A percentile compares a stretch with the other conserved stretches of the same genome.
Evolutionary conservation across 2,888 invertebrate species (phyloP).

Genomic region (Drosophila subsilvestris): DNA sequence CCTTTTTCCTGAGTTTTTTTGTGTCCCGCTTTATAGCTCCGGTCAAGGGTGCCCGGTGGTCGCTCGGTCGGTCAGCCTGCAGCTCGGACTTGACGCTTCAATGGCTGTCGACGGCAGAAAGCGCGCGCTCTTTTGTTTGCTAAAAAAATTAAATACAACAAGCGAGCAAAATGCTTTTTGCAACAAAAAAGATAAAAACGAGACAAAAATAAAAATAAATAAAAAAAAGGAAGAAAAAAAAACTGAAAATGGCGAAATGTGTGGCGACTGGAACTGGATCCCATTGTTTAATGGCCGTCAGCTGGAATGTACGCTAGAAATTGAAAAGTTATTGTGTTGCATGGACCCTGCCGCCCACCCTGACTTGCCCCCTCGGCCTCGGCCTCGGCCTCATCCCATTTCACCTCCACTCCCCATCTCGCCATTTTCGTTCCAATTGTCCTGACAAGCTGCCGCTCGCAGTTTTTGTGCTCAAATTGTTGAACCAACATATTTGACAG

Average conservation of each 20-base stretch:
- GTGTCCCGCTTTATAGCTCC: slow-evolving; percentile 68
- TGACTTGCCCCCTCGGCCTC: not conserved
- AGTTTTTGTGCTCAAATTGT: slow-evolving; percentile 66
- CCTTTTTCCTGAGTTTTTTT: slow-evolving; percentile 18
- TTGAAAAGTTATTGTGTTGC: slow-evolving; percentile 78
- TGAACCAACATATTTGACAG: slow-evolving; percentile 76
- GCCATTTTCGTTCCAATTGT: slow-evolving; percentile 48
- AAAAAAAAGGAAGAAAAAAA: slow-evolving; percentile 40
- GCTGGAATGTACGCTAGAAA: slow-evolving; percentile 79
- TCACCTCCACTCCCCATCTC: not conserved
- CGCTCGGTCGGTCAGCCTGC: slow-evolving; percentile 63
- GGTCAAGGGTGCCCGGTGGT: slow-evolving; percentile 73
- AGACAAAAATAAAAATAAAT: slow-evolving; percentile 11
- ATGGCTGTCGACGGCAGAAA: slow-evolving; percentile 74
- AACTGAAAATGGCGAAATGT: slow-evolving; percentile 69
- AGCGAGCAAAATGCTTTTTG: slow-evolving; percentile 70
- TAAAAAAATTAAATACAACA: slow-evolving; percentile 39
- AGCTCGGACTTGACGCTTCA: slow-evolving; percentile 71
- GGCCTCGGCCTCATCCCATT: not conserved
- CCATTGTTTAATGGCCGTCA: slow-evolving; percentile 79
- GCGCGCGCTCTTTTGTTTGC: slow-evolving; percentile 73
- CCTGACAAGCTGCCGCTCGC: slow-evolving; percentile 65
- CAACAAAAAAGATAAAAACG: slow-evolving; percentile 39
- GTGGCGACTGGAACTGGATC: slow-evolving; percentile 50
- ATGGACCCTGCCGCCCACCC: slow-evolving; percentile 42